Evolutionary conservation across 2,797 vertebrate genomes (phyloP), one percentile per base, ranked within the genome.

Genomic region (Myotis daubentonii): DNA sequence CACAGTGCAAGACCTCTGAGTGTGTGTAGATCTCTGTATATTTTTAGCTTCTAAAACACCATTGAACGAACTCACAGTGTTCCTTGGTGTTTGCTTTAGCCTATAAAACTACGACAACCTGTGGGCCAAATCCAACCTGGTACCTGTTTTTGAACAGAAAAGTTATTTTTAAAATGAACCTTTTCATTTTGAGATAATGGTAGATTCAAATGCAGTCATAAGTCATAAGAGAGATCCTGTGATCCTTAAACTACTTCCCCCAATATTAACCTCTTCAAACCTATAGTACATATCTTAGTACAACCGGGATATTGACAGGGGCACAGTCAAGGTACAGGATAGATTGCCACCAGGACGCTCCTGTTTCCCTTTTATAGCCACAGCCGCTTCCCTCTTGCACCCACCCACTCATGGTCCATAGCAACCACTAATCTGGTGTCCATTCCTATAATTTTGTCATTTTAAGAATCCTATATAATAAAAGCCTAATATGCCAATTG

Each of bases 31-130:
- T 47, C 53, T 88, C 68, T 65, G 28, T 68, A 79, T 23, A 68
- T 84, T 36, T 83, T 85, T 41, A 65, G 38, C 70, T 66, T 89
- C n/a, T 78, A 28, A 89, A 75, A 76, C 15, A 41, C 51, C 33
- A 41, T 1, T 68, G 62, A 66, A 28, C 68, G 68, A 90, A 60
- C 15, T 36, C 55, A 36, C 1, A 30, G 49, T 47, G 86, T 94
- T 90, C 84, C 82, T 55, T 60, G 30, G 51, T 87, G 93, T 95
- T 92, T 91, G 82, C 70, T 49, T 49, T 85, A 53, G 92, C 86
- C 85, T 74, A 41, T 68, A 85, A 84, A 89, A 55, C 60, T 57
- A 60, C 28, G 9, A 74, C 5, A 90, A 76, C 38, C 88, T 85
- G 15, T 55, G 72, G 76, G 72, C 41, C 85, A 93, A 23, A 87